Conservation (phyloP, 1,140 invertebrate genomes). For the Listronotus bonariensis region DNA sequence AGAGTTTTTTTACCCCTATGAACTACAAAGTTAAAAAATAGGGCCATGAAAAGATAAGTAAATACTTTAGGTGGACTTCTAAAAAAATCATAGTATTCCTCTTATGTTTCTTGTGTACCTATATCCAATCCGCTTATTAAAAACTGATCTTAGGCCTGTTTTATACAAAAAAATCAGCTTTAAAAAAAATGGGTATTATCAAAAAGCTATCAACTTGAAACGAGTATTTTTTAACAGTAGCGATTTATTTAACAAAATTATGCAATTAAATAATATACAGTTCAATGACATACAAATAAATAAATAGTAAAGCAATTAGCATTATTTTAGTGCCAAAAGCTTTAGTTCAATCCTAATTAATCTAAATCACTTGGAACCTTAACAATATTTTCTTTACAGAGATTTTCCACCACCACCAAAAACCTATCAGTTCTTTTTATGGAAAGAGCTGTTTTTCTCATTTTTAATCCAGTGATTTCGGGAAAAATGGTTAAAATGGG, state of each 20-base stretch:
- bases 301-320: conserved; percentile 42
- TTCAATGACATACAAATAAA: conserved; percentile 43
- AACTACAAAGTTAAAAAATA: no score
- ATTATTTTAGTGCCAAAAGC: conserved; percentile 48
- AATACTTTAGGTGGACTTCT: no score
- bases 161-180: no score
- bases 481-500: conserved; percentile 22
- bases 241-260: conserved; percentile 49
- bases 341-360: conserved; percentile 51
- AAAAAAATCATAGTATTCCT: no score
- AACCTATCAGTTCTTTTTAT: conserved; percentile 17
- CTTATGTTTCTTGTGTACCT: no score
- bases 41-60: no score
- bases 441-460: conserved; percentile 18
- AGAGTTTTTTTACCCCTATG: no score
- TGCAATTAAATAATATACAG: conserved; percentile 45
- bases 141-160: no score
- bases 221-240: conserved; percentile 43
- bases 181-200: not conserved
- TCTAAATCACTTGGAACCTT: conserved; percentile 53
- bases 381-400: conserved; percentile 37
- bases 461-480: conserved; percentile 36
- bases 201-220: conserved; percentile 37
- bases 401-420: conserved; percentile 37
- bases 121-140: no score